Conservation (phyloP, 2,113 vertebrate species). For the Salvelinus alpinus region DNA sequence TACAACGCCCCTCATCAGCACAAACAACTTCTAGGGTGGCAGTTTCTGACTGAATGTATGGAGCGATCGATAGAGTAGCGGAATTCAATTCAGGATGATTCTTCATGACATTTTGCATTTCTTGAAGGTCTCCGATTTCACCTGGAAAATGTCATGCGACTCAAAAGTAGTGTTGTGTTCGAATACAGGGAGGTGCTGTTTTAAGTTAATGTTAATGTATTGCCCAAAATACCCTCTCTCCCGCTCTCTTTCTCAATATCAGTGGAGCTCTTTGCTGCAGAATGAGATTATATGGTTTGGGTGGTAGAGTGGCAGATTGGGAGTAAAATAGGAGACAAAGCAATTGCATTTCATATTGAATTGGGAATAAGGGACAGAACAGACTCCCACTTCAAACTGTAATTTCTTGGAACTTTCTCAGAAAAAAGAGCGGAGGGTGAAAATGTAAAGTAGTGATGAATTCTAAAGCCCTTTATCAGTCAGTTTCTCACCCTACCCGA, state of each 20-base stretch:
- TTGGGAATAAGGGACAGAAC: conserved; percentile 77
- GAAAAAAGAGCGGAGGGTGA: conserved; percentile 11
- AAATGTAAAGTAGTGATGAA: conserved; percentile 40
- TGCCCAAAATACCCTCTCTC: conserved; percentile 1
- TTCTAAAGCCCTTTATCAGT: conserved; percentile 43
- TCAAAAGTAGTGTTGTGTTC: no score
- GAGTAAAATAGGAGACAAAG: conserved; percentile 74
- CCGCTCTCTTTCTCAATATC: conserved; percentile 32
- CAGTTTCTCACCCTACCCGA: not conserved
- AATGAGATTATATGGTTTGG: conserved; percentile 65
- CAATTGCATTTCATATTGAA: conserved; percentile 80
- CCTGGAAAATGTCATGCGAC: no score
- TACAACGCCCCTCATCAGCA: no score
- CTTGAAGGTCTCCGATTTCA: no score
- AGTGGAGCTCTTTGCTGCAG: conserved; percentile 52
- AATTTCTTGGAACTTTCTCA: conserved; percentile 48
- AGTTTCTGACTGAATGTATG: no score
- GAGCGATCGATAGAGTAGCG: no score
- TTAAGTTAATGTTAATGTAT: no score
- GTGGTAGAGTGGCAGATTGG: conserved; percentile 66
- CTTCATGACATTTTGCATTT: no score
- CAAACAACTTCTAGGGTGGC: no score
- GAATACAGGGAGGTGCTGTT: no score
- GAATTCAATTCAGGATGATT: no score
- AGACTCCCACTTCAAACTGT: conserved; percentile 37